phyloP scores from a whole-genome alignment of 2,888 invertebrate species.

The Archips crataeganus region DNA sequence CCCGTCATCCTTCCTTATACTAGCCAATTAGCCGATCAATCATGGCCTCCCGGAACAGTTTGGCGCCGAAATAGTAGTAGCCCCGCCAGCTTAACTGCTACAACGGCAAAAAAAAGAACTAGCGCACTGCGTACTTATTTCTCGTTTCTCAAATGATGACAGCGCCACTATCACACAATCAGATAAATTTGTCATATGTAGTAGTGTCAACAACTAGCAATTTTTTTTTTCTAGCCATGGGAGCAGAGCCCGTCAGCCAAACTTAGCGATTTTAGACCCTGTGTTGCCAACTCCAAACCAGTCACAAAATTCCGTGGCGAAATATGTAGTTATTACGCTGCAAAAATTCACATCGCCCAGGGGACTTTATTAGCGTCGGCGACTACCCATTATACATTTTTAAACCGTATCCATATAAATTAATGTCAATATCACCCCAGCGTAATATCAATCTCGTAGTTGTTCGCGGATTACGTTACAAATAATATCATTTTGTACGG shows the following conservation, averaged over 20 bases:
- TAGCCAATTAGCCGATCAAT: conserved; percentile 68
- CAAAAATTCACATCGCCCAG: conserved; percentile 62
- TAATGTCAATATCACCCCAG: conserved; percentile 84
- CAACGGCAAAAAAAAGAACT: conserved; percentile 15
- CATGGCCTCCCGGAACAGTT: conserved; percentile 53
- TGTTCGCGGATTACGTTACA: conserved; percentile 86
- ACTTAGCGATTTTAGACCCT: conserved; percentile 6
- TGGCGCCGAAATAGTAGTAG: conserved; percentile 47
- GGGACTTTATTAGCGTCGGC: conserved; percentile 81
- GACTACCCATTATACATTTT: conserved; percentile 84
- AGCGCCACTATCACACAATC: conserved; percentile 3
- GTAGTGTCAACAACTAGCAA: neutral
- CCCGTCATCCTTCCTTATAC: conserved; percentile 53
- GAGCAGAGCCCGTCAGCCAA: no score
- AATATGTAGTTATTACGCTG: conserved; percentile 53
- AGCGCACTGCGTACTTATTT: neutral
- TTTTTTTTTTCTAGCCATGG: no score
- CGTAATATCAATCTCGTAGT: conserved; percentile 83
- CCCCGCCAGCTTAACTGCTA: conserved; percentile 20
- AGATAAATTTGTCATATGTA: conserved; percentile 18
- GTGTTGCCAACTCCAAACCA: conserved; percentile 43
- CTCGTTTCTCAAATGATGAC: neutral
- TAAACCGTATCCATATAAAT: conserved; percentile 86
- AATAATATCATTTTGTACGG: conserved; percentile 86
- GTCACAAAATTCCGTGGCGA: conserved; percentile 35